Evolutionary conservation across 2,113 vertebrate species (phyloP).

Genomic region (Phrynocephalus versicolor): DNA sequence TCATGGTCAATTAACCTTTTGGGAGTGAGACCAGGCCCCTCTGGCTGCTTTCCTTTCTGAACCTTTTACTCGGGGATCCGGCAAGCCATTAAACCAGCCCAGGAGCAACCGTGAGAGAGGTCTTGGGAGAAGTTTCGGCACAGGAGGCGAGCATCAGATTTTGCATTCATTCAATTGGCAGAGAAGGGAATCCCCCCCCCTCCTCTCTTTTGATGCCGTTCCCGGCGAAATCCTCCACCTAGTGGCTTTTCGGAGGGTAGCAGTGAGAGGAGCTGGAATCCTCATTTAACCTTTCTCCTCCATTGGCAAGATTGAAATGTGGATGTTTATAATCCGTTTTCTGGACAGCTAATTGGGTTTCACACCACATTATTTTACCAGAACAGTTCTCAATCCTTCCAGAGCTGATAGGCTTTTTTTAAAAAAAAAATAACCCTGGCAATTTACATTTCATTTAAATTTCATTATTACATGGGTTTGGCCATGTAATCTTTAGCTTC

Average conservation of each 20-base stretch:
- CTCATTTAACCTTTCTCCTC: neutral
- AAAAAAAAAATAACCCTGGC: too few relatives aligned
- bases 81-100: neutral
- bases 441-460: too few relatives aligned
- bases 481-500: too few relatives aligned
- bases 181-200: neutral
- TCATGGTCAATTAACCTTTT: slow-evolving; percentile 15
- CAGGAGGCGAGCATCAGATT: neutral
- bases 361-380: too few relatives aligned
- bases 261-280: neutral
- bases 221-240: neutral
- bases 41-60: neutral
- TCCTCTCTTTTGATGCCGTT: neutral
- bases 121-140: neutral
- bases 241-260: neutral
- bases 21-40: neutral
- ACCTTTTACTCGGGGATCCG: neutral
- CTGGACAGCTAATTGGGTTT: too few relatives aligned
- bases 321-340: neutral
- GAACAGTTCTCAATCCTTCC: too few relatives aligned
- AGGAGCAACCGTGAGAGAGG: neutral
- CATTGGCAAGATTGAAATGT: neutral
- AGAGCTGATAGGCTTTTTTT: too few relatives aligned
- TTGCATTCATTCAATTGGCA: neutral
- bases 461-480: too few relatives aligned